These are phyloP conservation scores for Meleagris gallopavo DNA, from an alignment of 2,113 vertebrate species.

Conservation along the genomic window DNA sequence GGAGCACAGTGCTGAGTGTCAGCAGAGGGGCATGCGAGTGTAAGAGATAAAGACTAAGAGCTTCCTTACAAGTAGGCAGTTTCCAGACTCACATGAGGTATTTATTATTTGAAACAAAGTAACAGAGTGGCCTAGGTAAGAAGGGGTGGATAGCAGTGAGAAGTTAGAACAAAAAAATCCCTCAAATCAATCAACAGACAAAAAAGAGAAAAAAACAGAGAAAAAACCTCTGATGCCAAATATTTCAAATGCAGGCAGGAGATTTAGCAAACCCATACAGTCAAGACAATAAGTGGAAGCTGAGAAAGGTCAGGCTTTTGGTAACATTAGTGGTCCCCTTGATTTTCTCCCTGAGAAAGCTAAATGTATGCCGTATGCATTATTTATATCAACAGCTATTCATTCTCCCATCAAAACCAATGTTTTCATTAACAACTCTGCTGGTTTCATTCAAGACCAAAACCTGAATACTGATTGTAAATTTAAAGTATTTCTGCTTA, in stretches of 20 bases:
- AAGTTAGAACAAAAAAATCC: not conserved
- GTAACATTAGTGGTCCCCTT: not conserved
- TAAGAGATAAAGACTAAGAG: not conserved
- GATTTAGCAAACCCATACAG: not conserved
- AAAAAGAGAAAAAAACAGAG: not conserved
- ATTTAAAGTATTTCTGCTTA: not conserved
- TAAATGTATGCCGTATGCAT: not conserved
- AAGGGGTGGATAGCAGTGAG: not conserved
- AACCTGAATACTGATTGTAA: not conserved
- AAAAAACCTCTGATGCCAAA: not conserved
- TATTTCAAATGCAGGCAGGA: not conserved
- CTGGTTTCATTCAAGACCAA: not conserved
- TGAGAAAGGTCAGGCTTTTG: not conserved
- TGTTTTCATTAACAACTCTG: constrained; percentile 1
- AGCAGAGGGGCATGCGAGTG: not conserved
- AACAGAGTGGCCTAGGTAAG: not conserved
- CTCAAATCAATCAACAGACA: not conserved
- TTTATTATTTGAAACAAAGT: not conserved
- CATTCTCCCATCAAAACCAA: not conserved
- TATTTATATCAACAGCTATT: not conserved
- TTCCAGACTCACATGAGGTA: not conserved
- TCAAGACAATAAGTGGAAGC: not conserved
- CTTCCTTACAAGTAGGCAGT: not conserved
- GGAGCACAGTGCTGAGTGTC: not conserved
- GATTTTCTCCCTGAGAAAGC: not conserved